Conservation (phyloP, 1,140 invertebrate genomes). For the Apis cerana region DNA sequence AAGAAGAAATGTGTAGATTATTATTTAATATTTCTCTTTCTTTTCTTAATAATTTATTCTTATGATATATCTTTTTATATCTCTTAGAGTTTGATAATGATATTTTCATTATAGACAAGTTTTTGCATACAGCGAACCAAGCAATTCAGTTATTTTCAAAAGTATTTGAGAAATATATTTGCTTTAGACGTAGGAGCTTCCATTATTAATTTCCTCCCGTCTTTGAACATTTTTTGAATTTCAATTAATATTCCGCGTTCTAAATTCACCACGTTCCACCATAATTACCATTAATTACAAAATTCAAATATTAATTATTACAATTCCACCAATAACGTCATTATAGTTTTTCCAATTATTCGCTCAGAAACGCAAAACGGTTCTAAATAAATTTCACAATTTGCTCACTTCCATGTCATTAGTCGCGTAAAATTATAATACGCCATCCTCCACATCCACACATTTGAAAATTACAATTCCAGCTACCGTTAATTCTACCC, state of each 20-base stretch:
- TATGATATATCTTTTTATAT: too few relatives aligned
- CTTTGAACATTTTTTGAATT: neutral
- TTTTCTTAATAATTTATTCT: too few relatives aligned
- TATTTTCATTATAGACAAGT: neutral
- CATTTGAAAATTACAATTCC: slow-evolving; percentile 1
- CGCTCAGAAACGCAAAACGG: neutral
- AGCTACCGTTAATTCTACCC: neutral
- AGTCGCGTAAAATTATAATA: neutral
- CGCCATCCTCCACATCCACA: neutral
- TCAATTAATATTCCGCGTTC: neutral
- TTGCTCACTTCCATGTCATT: neutral
- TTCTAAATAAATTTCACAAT: slow-evolving; percentile 7
- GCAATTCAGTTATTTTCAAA: neutral
- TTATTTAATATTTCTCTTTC: too few relatives aligned
- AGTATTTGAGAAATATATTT: neutral
- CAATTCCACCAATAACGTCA: neutral
- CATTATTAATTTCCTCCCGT: too few relatives aligned
- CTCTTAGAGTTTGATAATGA: neutral
- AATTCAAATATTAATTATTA: neutral
- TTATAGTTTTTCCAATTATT: neutral
- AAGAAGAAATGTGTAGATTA: too few relatives aligned
- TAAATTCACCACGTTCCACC: neutral
- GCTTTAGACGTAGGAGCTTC: neutral
- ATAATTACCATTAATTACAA: neutral
- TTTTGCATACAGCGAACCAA: neutral